phyloP scores from a whole-genome alignment of 2,888 invertebrate species.

The Brachycybe producta region DNA sequence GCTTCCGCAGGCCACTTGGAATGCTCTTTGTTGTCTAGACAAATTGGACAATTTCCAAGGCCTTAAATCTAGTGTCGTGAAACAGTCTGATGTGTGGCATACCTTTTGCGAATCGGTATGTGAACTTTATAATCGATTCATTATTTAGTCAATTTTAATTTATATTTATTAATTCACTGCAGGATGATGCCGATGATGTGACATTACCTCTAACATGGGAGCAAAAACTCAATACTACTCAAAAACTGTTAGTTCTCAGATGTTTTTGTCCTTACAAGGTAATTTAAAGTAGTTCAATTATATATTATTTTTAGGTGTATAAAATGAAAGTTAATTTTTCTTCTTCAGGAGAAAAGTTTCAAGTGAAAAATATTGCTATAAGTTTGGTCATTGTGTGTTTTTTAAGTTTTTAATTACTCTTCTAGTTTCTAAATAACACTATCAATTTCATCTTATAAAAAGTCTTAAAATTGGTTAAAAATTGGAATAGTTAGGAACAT shows the following conservation, averaged over 20 bases:
- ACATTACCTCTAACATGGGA: constrained; percentile 33
- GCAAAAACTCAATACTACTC: constrained; percentile 31
- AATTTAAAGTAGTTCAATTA: constrained; percentile 7
- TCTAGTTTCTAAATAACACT: too few relatives aligned
- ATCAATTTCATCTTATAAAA: too few relatives aligned
- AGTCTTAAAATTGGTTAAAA: too few relatives aligned
- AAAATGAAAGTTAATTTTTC: too few relatives aligned
- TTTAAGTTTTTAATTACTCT: too few relatives aligned
- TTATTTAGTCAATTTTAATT: constrained; percentile 1
- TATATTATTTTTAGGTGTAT: background rate
- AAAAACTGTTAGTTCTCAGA: constrained; percentile 34
- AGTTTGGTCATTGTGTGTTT: too few relatives aligned
- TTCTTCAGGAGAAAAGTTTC: too few relatives aligned
- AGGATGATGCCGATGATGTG: constrained; percentile 22
- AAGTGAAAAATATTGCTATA: too few relatives aligned
- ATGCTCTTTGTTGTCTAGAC: constrained; percentile 36
- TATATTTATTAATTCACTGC: constrained; percentile 3
- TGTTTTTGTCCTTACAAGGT: constrained; percentile 38
- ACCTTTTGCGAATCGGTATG: constrained; percentile 55
- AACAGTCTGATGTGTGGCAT: constrained; percentile 39
- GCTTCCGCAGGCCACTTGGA: constrained; percentile 60
- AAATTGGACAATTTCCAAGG: constrained; percentile 31
- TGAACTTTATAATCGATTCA: constrained; percentile 23
- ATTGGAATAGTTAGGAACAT: too few relatives aligned
- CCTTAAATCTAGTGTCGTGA: constrained; percentile 32